Evolutionary conservation across 2,797 vertebrate species (phyloP), one percentile per base, ranked within the genome.

Genomic region (Chaenodraco wilsoni): DNA sequence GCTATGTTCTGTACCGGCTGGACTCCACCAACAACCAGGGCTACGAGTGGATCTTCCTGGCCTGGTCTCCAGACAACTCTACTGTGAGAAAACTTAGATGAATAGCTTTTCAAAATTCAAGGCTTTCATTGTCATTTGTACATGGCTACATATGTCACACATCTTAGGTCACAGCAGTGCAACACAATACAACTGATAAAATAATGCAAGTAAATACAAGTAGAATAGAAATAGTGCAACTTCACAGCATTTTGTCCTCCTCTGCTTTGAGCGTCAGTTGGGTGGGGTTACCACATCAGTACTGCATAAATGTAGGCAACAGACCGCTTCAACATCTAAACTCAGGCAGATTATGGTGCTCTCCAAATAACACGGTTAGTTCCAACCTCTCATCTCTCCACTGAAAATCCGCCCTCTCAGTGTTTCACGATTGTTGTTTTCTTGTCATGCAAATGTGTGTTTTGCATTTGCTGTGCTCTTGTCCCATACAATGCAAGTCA

Each of bases 1-100:
- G 96, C 85, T 99, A 99, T 67, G 83, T 99, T 85, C 92, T 99
- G 46, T 99, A 96, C 88, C 95, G 98, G 68, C 90, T 99, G 92
- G 98, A 99, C 92, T 96, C 98, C 73, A 93, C 94, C 66, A 99
- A 99, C 92, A 97, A 96, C 86, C 97, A 98, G 92, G 98, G 97
- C 74, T 96, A 96, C 55, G 98, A 99, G 83, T 99, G 98, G 98
- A 89, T 99, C 88, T 97, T 99, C 85, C 95, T 99, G 89, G 96
- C 97, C 15, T 99, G 97, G 97, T 98, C 97, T 72, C 98, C 98
- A 9, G 98, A 99, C 91, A 78, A 91, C 72, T 96, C 98, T 79
- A 84, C 94, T 85, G 98, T 98, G 95, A 96, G 97, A 61, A 70
- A 81, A 69, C 49, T 62, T 61, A 89, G 90, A 89, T 87, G 81